Base-by-base conservation (phyloP, 2,113 vertebrate species). In the Salvator merianae region DNA sequence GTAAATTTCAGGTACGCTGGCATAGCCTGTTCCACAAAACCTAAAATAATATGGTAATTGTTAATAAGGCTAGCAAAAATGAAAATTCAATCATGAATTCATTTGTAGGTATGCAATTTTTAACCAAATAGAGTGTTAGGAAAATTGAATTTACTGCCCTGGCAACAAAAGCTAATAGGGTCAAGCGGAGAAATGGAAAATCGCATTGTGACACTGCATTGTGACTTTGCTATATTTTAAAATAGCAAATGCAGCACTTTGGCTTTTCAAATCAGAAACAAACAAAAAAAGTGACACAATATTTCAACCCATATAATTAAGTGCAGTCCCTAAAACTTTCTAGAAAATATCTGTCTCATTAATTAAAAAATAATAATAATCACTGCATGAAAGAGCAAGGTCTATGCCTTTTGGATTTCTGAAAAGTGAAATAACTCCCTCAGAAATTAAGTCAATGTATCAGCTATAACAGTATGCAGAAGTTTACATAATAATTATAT, bases 1-100 rank as follows among this genome's bases (percentile, higher is more conserved):
- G 89, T 90, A 90, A 20, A 68, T 85, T 90, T 93, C 85, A 78
- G 77, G 82, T 55, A 91, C 90, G 84, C 22, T 92, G 83, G 75
- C 9, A 1, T 10, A 73, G 3, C 32, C 7, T 0, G 10, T 79
- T 79, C 34, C 77, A 12, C 82, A 40, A n/a, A 81, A 4, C 84
- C 32, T 70, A 84, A 82, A 86, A 8, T 66, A 83, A 81, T 32
- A 1, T 34, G 26, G 40, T 83, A 90, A 80, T 14, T 53, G 81
- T 72, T n/a, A 88, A 7, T 20, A 86, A 79, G 69, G 40, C n/a
- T 1, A 73, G 55, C 38, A 82, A 92, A 84, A 85, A 83, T 30
- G 34, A 84, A 84, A 77, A 10, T 71, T 28, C 63, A 40, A 30
- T 43, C 73, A 13, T 80, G 53, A 72, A 80, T 94, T 91, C 72